Base-by-base conservation (phyloP, 2,888 invertebrate species). In the Platycnemis pennipes region DNA sequence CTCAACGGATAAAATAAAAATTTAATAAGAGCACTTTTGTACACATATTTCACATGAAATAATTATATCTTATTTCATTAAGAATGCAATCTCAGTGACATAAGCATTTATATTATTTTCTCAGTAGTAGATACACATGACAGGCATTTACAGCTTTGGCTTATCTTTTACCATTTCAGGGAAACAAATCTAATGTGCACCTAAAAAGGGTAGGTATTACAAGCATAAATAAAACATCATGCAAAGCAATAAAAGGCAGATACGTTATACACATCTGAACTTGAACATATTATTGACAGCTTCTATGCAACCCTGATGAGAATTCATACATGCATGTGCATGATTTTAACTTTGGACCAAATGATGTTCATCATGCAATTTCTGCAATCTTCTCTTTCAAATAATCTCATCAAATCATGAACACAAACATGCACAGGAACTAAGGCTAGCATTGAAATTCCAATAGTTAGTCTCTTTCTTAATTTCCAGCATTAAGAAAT, bases 121-220 rank as follows among this genome's bases (percentile, higher is more conserved):
- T 63, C 63, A 37, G 31, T 37, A 77, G 77, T 37, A 31, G 37
- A 37, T 13, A 11, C 1, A 77, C 8, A 16, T 37, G 31, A 77
- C 77, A 63, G 19, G 8, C 77, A 77, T 77, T 77, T 77, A 77
- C 77, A 77, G 77, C 31, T 77, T 77, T 77, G 31, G 77, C 31
- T 37, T 37, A 37, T 77, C 37, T 77, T 77, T 77, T 37, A 77
- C 31, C 4, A 77, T 77, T 37, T 77, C 37, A 8, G 13, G 31
- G 31, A 63, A n/a, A 69, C 37, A 77, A 77, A 37, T 13, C 77
- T 77, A 63, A 63, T 26, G 26, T 8, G n/a, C 5, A 63, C 26
- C n/a, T 63, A 63, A 63, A 63, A 63, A 26, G 63, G n/a, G n/a
- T n/a, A n/a, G n/a, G n/a, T n/a, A n/a, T n/a, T n/a, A n/a, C 5